Evolutionary conservation across 2,888 invertebrate genomes (phyloP).

Genomic region (Serripes groenlandicus): DNA sequence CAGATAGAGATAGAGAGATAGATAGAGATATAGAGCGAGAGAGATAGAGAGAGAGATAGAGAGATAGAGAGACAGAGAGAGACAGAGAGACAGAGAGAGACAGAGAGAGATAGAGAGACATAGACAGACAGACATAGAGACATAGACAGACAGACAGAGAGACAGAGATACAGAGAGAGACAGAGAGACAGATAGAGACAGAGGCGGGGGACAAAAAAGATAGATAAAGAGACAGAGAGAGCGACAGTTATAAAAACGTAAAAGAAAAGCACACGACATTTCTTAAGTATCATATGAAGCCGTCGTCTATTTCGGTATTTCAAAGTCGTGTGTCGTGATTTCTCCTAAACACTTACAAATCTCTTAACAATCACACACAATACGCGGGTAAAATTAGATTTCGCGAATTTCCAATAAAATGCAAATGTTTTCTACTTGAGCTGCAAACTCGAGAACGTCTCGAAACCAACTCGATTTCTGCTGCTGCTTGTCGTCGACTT

Average conservation of each 20-base stretch:
- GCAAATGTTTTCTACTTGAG: constrained; percentile 52
- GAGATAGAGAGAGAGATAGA: too few species aligned
- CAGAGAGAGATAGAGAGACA: too few species aligned
- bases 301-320: neutral
- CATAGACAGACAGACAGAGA: neutral
- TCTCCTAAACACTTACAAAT: constrained; percentile 13
- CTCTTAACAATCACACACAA: constrained; percentile 10
- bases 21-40: too few species aligned
- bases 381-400: constrained; percentile 54
- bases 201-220: neutral
- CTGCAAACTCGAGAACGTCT: neutral
- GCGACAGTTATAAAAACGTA: neutral
- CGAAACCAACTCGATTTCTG: constrained; percentile 8
- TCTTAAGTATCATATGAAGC: neutral
- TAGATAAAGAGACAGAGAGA: neutral
- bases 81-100: too few species aligned
- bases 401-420: constrained; percentile 43
- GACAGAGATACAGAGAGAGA: neutral
- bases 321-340: constrained; percentile 23
- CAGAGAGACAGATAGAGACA: neutral
- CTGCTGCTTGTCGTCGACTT: neutral
- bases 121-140: too few species aligned
- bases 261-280: too few species aligned
- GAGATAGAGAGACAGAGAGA: too few species aligned
- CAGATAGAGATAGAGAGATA: too few species aligned